Base-by-base conservation (phyloP, 2,888 invertebrate species). In the Endotricha flammealis region DNA sequence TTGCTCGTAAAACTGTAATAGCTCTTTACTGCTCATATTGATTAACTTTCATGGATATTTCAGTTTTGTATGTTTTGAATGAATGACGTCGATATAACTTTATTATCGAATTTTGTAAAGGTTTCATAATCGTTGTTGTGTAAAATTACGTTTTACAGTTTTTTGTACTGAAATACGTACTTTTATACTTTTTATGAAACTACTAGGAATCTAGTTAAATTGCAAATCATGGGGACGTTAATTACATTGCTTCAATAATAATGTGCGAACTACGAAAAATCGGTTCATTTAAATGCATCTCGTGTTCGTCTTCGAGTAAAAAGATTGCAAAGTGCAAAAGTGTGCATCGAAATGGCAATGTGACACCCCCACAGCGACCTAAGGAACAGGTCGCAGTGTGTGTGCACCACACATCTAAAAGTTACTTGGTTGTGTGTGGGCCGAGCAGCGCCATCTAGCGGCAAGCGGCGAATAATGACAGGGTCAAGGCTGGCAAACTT, bases 401-500 rank as follows among this genome's bases (percentile, higher is more conserved):
- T 53, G 71, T 52, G 55, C 48, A 53, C 44, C 72, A 66, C 74
- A 72, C 76, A 66, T 53, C 42, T 53, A 25, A 38, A 14, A 14
- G 11, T n/a, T 12, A 7, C 10, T 14, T 40, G 33, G 33, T 42
- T 41, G 36, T 50, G 52, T 68, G 74, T 75, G 75, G 58, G 65
- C 47, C 42, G 36, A 44, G 29, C 54, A 65, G 56, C 77, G 86
- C 82, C 86, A 76, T 77, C 85, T 82, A 70, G 65, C 59, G 79
- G 45, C 57, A 48, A 70, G 70, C 38, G 54, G 78, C 57, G 30
- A 39, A 36, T 46, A 57, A 60, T 44, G 46, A 46, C 46, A 57
- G 50, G 76, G 75, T 79, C 80, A 83, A 85, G 81, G 82, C 80
- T 80, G 76, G 76, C 67, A 80, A 81, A 81, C 79, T 65, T 71